Base-by-base conservation (phyloP, 2,888 invertebrate genomes). In the Zygaena filipendulae region DNA sequence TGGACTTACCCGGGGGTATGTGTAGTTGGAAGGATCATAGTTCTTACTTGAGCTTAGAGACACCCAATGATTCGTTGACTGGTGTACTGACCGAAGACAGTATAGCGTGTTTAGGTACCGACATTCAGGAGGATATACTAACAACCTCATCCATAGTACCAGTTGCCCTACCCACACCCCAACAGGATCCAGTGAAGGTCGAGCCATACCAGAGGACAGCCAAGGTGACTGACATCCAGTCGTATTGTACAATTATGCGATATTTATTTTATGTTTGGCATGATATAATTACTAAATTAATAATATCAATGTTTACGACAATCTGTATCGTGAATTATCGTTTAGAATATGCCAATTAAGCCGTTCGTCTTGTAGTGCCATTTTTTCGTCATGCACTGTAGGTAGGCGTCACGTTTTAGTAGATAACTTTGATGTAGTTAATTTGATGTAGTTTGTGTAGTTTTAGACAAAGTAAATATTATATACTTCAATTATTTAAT, bases 1-100 rank as follows among this genome's bases (percentile, higher is more conserved):
- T 88, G 52, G 88, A 89, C 64, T 71, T 91, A 40, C 91, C 91
- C 4, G 90, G 90, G 36, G 91, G 91, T 30, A 84, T 91, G 45
- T 89, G 89, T 60, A 87, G 88, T 56, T 91, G 91, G 91, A 86
- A 85, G 58, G 91, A 90, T 56, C 84, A 89, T 56, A 91, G 89
- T 55, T 90, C 91, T 26, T 91, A 90, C 52, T 71, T 91, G 48
- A 82, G 87, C 48, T 56, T 81, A 50, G 87, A 87, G 60, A 72
- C 80, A 32, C 63, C 77, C 18, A 45, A 43, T 11, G 57, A 62
- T 41, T 57, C 58, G 30, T 42, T 57, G 29, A 39, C 40, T 33
- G 50, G 48, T 32, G 28, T 41, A 32, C 29, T 42, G 14, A 45
- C 42, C 32, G 58, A 57, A 35, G 49, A 52, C 11, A 43, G 48